Evolutionary conservation across 2,113 vertebrate species (phyloP).

Genomic region (Sarotherodon lohbergeri): DNA sequence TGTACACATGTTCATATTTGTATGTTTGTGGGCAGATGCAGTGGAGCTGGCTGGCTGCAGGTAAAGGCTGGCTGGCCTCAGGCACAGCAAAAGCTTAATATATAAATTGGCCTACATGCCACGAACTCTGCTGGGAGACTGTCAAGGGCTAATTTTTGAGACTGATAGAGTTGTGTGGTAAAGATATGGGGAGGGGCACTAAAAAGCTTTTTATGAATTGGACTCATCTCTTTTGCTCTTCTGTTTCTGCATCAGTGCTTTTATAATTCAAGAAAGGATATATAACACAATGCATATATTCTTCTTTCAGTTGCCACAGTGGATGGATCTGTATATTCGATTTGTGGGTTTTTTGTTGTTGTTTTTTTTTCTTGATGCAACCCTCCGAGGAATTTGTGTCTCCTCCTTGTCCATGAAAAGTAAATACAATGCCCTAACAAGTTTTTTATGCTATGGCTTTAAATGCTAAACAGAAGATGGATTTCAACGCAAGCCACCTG

Average conservation of each 20-base stretch:
- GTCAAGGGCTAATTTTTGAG: constrained; percentile 21
- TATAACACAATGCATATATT: neutral
- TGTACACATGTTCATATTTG: neutral
- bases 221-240: constrained; percentile 2
- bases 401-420: neutral
- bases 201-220: neutral
- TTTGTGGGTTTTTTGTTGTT: neutral
- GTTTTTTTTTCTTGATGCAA: rapidly evolving
- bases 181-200: neutral
- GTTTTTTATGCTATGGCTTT: neutral
- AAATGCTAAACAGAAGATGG: neutral
- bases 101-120: constrained; percentile 41
- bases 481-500: neutral
- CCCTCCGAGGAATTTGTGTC: rapidly evolving
- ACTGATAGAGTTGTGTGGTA: neutral
- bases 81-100: constrained; percentile 18
- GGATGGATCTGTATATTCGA: neutral
- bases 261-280: neutral
- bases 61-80: neutral
- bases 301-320: neutral
- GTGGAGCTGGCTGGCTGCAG: neutral
- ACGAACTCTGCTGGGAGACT: constrained; percentile 24
- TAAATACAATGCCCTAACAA: neutral
- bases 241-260: neutral
- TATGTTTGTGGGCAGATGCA: neutral